These are phyloP conservation scores for Centropristis striata DNA, from an alignment of 2,113 vertebrate species.

Conservation along the genomic window DNA sequence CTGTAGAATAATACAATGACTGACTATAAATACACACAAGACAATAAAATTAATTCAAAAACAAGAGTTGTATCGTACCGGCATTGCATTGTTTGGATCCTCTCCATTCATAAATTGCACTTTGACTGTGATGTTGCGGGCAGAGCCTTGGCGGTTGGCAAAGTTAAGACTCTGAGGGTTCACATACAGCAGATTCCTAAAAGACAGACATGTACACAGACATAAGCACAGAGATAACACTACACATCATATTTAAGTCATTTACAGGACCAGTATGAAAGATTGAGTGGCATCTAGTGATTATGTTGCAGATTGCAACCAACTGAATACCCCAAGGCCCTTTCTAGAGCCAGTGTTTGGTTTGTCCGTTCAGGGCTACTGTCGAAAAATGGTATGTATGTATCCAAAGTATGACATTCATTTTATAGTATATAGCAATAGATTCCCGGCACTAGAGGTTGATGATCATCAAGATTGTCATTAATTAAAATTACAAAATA, in stretches of 20 bases:
- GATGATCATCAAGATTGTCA: not conserved
- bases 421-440: not conserved
- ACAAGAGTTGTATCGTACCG: constrained; percentile 88
- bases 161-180: constrained; percentile 99
- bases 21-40: not conserved
- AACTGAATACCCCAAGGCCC: no score
- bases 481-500: not conserved
- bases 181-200: constrained; percentile 96
- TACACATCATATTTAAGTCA: not conserved
- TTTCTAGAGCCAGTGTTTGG: no score
- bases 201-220: constrained; percentile 34
- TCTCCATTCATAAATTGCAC: constrained; percentile 99
- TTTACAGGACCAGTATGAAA: no score
- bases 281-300: no score
- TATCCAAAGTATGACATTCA: not conserved
- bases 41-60: no score
- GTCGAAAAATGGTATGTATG: no score
- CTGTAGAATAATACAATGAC: not conserved
- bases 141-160: constrained; percentile 98
- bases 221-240: constrained; percentile 16
- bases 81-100: constrained; percentile 96
- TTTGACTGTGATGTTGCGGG: constrained; percentile 98
- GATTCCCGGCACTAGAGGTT: not conserved
- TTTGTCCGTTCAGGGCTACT: no score
- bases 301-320: no score